phyloP scores from a whole-genome alignment of 2,888 invertebrate genomes.

The Epistrophe grossulariae region DNA sequence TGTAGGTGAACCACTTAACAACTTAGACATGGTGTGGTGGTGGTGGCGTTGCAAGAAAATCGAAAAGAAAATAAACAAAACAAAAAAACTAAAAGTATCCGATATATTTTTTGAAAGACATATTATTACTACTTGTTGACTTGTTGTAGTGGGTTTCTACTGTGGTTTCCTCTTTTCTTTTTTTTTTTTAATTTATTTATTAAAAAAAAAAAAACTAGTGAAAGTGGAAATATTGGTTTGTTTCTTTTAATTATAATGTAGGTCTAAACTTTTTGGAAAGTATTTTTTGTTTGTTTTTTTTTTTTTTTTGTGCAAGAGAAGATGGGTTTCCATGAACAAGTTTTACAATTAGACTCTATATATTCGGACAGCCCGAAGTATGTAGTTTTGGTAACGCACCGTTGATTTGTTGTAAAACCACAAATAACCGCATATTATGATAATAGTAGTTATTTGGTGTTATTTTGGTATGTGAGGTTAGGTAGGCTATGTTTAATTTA shows the following conservation, averaged over 20 bases:
- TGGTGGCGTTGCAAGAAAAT: conserved; percentile 3
- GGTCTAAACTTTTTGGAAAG: conserved; percentile 33
- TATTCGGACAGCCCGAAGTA: conserved; percentile 1
- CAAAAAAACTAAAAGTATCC: background rate
- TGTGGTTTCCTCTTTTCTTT: conserved; percentile 3
- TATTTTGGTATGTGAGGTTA: background rate
- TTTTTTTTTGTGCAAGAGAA: background rate
- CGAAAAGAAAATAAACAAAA: background rate
- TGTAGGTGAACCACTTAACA: conserved; percentile 25
- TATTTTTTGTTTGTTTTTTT: conserved; percentile 2
- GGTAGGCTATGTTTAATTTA: background rate
- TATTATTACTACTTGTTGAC: background rate
- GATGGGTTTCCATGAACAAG: conserved; percentile 7
- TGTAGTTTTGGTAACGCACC: conserved; percentile 15
- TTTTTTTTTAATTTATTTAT: conserved; percentile 1
- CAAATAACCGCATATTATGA: conserved; percentile 7
- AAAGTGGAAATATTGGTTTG: conserved; percentile 66
- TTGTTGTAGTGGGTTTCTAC: background rate
- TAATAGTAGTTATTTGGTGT: conserved; percentile 17
- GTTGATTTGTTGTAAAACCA: conserved; percentile 7
- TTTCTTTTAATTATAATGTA: conserved; percentile 39
- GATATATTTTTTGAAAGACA: background rate
- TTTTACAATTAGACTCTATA: background rate
- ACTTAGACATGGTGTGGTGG: background rate
- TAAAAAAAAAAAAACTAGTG: conserved; percentile 44